phyloP scores from a whole-genome alignment of 1,140 invertebrate genomes.

The Heliconius eleuchia region DNA sequence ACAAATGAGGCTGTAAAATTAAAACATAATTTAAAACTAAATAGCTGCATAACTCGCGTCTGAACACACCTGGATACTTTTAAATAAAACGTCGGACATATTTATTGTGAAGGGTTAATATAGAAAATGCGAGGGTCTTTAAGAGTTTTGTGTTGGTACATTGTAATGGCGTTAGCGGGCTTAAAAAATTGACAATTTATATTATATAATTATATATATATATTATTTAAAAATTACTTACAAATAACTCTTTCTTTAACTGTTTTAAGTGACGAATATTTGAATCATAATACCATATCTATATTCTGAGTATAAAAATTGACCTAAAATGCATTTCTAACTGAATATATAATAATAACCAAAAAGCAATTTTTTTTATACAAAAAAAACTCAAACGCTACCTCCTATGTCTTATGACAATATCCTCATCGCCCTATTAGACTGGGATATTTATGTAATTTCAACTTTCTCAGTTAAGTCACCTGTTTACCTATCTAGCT shows the following conservation, averaged over 20 bases:
- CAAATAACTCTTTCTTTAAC: too few relatives aligned
- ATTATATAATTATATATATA: not conserved
- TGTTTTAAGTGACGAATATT: too few relatives aligned
- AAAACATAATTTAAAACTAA: conserved; percentile 40
- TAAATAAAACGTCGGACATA: conserved; percentile 44
- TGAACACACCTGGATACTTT: conserved; percentile 43
- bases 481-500: conserved; percentile 31
- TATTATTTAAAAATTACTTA: too few relatives aligned
- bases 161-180: conserved; percentile 4
- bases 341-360: too few relatives aligned
- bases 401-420: conserved; percentile 13
- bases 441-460: conserved; percentile 40
- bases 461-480: conserved; percentile 38
- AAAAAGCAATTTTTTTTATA: not conserved
- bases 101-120: conserved; percentile 49
- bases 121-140: conserved; percentile 43
- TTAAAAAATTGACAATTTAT: not conserved
- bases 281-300: too few relatives aligned
- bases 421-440: conserved; percentile 30
- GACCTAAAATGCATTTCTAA: too few relatives aligned
- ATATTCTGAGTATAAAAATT: too few relatives aligned
- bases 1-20: conserved; percentile 19
- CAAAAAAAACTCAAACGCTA: not conserved
- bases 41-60: conserved; percentile 27
- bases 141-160: not conserved